Percentiles rank a stretch among this genome's conserved stretches.
phyloP scores from a whole-genome alignment of 1,140 invertebrate genomes.

The Dryas iulia region DNA sequence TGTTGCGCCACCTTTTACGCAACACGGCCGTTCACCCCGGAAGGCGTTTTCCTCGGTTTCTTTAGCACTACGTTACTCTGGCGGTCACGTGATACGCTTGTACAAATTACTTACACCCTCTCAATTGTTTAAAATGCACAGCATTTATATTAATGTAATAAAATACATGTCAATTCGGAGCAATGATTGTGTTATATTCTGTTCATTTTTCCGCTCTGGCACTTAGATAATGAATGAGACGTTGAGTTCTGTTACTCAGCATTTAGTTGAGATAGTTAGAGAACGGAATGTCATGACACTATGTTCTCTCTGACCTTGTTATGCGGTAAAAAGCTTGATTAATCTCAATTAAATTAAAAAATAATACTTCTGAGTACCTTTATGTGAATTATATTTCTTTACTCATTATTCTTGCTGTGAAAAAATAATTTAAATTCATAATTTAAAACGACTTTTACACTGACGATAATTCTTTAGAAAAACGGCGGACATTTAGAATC shows the following conservation, averaged over 20 bases:
- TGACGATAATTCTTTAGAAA: neutral
- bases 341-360: too few relatives aligned
- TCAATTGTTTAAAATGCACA: constrained; percentile 6
- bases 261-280: too few relatives aligned
- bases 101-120: constrained; percentile 57
- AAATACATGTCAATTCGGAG: too few relatives aligned
- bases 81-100: constrained; percentile 68
- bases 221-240: too few relatives aligned
- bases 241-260: too few relatives aligned
- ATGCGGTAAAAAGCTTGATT: too few relatives aligned
- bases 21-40: constrained; percentile 76
- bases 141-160: neutral
- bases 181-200: too few relatives aligned
- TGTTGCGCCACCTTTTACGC: constrained; percentile 75
- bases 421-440: constrained; percentile 1
- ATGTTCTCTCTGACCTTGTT: too few relatives aligned
- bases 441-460: neutral
- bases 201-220: too few relatives aligned
- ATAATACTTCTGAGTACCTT: too few relatives aligned
- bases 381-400: too few relatives aligned
- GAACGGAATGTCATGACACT: too few relatives aligned
- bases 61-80: constrained; percentile 74
- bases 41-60: constrained; percentile 78
- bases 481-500: constrained; percentile 8
- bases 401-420: neutral